phyloP scores from a whole-genome alignment of 2,113 vertebrate genomes.

The Paralichthys olivaceus region DNA sequence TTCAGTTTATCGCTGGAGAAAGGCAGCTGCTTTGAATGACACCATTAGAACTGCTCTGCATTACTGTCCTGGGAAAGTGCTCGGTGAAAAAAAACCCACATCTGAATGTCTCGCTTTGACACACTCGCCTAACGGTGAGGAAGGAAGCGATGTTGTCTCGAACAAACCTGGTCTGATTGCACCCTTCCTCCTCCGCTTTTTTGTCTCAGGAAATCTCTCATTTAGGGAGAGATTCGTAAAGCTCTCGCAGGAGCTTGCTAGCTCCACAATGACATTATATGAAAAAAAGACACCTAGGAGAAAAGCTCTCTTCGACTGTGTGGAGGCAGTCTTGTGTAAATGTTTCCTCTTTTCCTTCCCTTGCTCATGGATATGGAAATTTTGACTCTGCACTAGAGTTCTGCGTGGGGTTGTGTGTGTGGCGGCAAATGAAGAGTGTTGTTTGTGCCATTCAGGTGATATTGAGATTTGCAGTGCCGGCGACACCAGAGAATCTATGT shows the following conservation, averaged over 20 bases:
- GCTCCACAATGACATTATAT: constrained; percentile 67
- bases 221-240: constrained; percentile 61
- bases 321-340: constrained; percentile 71
- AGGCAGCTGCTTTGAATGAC: constrained; percentile 77
- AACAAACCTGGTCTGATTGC: constrained; percentile 83
- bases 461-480: constrained; percentile 63
- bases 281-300: constrained; percentile 64
- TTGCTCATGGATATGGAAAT: constrained; percentile 76
- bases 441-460: constrained; percentile 62
- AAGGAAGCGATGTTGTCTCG: constrained; percentile 78
- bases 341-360: constrained; percentile 73
- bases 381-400: constrained; percentile 39
- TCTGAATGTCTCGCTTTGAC: constrained; percentile 76
- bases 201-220: constrained; percentile 69
- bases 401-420: constrained; percentile 19
- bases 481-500: constrained; percentile 52
- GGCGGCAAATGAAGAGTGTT: constrained; percentile 48
- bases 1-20: constrained; percentile 72
- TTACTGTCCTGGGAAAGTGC: constrained; percentile 80
- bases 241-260: constrained; percentile 63
- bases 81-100: constrained; percentile 60
- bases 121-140: constrained; percentile 70
- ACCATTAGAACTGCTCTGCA: constrained; percentile 69
- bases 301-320: constrained; percentile 62
- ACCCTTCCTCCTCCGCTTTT: constrained; percentile 68